Evolutionary conservation across 92 coral and sea anemone genomes (phyloP).

Genomic region (Umimayanthus chanpuru): DNA sequence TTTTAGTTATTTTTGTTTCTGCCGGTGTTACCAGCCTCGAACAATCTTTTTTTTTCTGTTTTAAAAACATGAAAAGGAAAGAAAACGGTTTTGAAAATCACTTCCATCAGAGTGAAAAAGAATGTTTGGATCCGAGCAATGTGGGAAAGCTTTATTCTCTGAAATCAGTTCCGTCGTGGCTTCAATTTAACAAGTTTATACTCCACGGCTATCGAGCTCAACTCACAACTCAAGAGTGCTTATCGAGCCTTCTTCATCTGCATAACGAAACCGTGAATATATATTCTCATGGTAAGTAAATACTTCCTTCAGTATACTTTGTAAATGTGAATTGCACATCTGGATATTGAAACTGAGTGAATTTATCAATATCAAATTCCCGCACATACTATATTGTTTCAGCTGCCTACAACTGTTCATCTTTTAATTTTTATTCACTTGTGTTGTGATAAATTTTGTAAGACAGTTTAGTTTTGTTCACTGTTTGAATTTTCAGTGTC

Average conservation of each 20-base stretch:
- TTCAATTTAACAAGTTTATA: conserved; percentile 83
- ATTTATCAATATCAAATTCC: too few relatives aligned
- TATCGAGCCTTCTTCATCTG: conserved; percentile 80
- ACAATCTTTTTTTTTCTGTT: conserved; percentile 23
- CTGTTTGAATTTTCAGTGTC: too few relatives aligned
- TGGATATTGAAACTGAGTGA: neutral
- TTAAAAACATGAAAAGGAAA: conserved; percentile 39
- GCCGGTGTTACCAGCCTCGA: conserved; percentile 17
- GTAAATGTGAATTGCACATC: neutral
- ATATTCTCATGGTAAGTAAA: conserved; percentile 86
- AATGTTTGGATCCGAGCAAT: conserved; percentile 17
- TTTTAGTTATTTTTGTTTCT: neutral
- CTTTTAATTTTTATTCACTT: neutral
- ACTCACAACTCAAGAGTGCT: conserved; percentile 68
- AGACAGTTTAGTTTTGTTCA: neutral
- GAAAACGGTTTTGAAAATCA: conserved; percentile 22
- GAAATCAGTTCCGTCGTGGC: conserved; percentile 74
- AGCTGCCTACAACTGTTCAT: neutral
- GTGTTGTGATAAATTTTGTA: neutral
- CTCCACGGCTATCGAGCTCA: conserved; percentile 80
- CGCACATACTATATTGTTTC: too few relatives aligned
- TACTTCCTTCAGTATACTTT: neutral
- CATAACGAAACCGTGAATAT: conserved; percentile 92
- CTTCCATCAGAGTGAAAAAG: neutral
- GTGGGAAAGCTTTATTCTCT: conserved; percentile 49